Evolutionary conservation across 2,113 vertebrate species (phyloP).

Genomic region (Procavia capensis): DNA sequence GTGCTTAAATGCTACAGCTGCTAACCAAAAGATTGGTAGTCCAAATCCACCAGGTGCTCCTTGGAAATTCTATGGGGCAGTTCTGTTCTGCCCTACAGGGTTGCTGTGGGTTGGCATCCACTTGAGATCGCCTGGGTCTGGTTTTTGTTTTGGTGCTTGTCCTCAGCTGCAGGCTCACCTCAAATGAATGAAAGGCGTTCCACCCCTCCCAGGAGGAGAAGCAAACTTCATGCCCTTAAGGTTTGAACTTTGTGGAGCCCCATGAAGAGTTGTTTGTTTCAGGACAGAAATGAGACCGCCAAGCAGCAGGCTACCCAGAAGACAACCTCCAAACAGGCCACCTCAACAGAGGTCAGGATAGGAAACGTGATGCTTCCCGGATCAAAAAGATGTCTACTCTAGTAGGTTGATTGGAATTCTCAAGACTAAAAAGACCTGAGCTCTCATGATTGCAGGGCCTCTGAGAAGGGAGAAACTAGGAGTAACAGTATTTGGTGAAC

Average conservation of each 20-base stretch:
- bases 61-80: no score
- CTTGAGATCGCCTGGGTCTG: no score
- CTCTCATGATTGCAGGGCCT: neutral
- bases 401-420: neutral
- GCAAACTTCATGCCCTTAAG: neutral
- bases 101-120: no score
- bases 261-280: neutral
- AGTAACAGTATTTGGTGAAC: neutral
- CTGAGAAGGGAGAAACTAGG: neutral
- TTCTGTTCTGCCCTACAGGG: no score
- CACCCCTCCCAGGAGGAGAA: neutral
- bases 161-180: constrained; percentile 40
- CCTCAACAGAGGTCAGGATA: neutral
- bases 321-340: neutral
- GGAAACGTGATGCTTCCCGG: neutral
- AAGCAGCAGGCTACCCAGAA: neutral
- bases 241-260: constrained; percentile 1
- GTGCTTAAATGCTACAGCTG: no score
- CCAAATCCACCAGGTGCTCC: no score
- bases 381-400: neutral
- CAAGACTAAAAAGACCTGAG: neutral
- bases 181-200: constrained; percentile 60
- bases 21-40: no score
- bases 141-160: no score
- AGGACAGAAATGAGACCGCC: neutral